These are phyloP conservation scores for Siniperca scherzeri DNA, from an alignment of 2,797 vertebrate genomes.

Conservation along the genomic window DNA sequence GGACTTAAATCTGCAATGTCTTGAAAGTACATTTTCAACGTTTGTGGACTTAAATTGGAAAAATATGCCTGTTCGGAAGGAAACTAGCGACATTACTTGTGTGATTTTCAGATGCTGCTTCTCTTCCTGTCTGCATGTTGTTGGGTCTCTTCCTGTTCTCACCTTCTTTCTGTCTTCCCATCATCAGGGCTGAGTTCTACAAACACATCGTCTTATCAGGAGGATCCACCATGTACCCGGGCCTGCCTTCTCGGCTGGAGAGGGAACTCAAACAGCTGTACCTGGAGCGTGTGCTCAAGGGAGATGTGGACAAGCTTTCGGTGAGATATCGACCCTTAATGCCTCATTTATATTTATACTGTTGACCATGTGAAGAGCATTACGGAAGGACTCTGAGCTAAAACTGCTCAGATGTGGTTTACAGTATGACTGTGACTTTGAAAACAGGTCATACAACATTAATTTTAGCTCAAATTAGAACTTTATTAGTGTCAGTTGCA, in stretches of 20 bases:
- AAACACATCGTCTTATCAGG: constrained; percentile 99
- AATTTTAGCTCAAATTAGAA: constrained; percentile 21
- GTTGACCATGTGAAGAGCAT: neutral
- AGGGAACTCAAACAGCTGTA: constrained; percentile 98
- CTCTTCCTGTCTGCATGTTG: neutral
- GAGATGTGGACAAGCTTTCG: constrained; percentile 98
- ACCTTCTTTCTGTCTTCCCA: neutral
- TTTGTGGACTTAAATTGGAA: constrained; percentile 6
- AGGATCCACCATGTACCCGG: constrained; percentile 99
- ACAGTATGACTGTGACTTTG: neutral
- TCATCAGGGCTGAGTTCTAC: constrained; percentile 95
- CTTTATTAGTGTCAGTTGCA: neutral
- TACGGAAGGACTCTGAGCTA: neutral
- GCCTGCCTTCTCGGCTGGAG: constrained; percentile 96
- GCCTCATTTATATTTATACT: neutral
- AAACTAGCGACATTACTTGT: neutral
- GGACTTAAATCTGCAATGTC: neutral
- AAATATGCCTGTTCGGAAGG: neutral
- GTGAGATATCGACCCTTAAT: constrained; percentile 80
- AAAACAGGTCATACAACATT: neutral
- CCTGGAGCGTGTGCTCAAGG: constrained; percentile 97
- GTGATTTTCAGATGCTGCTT: neutral
- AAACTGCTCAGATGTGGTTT: constrained; percentile 30
- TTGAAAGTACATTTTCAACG: neutral
- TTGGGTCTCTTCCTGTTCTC: neutral